Evolutionary conservation across 1,140 invertebrate genomes (phyloP).

Genomic region (Philotrypesis tridentata): DNA sequence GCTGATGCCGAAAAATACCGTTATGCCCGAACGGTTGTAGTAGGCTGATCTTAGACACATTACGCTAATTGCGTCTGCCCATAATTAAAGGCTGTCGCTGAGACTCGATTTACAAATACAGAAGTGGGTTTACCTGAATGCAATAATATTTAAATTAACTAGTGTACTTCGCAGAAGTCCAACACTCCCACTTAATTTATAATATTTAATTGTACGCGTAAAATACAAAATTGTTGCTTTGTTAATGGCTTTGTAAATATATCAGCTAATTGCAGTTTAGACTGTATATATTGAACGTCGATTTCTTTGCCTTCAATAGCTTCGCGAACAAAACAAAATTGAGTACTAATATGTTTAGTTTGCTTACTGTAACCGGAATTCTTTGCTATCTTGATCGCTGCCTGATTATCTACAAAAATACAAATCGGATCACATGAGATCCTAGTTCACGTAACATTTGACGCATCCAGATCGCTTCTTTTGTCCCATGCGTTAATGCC

Average conservation of each 20-base stretch:
- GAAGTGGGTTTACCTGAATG: no score
- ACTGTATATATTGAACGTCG: constrained; percentile 50
- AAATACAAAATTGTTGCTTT: constrained; percentile 32
- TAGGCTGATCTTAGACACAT: no score
- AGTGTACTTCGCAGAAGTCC: no score
- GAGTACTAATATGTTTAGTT: constrained; percentile 67
- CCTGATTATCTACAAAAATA: constrained; percentile 55
- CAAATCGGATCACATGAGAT: not conserved
- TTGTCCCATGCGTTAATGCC: constrained; percentile 53
- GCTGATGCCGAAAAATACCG: no score
- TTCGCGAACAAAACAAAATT: constrained; percentile 61
- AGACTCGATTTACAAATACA: no score
- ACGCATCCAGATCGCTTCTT: constrained; percentile 59
- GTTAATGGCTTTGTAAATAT: constrained; percentile 49
- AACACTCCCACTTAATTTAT: constrained; percentile 28
- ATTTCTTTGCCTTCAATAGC: constrained; percentile 49
- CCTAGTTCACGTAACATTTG: constrained; percentile 47
- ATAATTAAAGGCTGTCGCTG: no score
- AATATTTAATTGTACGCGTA: constrained; percentile 11
- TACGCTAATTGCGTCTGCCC: no score
- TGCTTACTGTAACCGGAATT: constrained; percentile 63
- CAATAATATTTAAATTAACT: no score
- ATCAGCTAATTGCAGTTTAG: constrained; percentile 60
- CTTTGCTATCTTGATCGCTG: constrained; percentile 60
- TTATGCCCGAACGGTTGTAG: no score